Percentiles rank a stretch among this genome's conserved stretches.
Evolutionary conservation across 1,140 invertebrate species (phyloP).

Genomic region (Sycophila sp.): DNA sequence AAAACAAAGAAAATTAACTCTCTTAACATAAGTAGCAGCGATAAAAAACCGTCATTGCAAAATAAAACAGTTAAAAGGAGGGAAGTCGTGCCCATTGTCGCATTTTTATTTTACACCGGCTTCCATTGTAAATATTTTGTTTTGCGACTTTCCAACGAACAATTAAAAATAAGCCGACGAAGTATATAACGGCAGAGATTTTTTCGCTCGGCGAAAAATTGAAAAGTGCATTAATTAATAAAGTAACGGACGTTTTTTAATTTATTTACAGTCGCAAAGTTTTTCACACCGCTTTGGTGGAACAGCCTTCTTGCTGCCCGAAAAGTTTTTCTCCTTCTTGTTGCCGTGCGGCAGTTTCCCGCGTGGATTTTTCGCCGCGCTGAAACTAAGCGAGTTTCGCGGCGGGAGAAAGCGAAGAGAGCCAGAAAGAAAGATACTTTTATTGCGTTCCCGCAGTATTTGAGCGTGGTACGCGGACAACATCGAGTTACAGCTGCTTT

Average conservation of each 20-base stretch:
- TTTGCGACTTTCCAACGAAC: too few species aligned
- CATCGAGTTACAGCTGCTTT: constrained; percentile 8
- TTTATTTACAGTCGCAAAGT: too few species aligned
- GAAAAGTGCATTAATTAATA: too few species aligned
- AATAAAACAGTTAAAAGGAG: background rate
- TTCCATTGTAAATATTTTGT: too few species aligned
- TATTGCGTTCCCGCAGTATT: constrained; percentile 20
- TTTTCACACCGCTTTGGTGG: too few species aligned
- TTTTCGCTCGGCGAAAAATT: too few species aligned
- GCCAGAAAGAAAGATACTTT: constrained; percentile 20
- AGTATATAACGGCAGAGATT: too few species aligned
- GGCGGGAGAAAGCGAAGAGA: constrained; percentile 13
- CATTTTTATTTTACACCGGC: too few species aligned
- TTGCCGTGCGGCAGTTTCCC: background rate
- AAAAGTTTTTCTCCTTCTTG: constrained; percentile 3
- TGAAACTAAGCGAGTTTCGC: constrained; percentile 1
- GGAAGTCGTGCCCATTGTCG: background rate
- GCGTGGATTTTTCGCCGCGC: constrained; percentile 2
- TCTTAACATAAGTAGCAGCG: background rate
- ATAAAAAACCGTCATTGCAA: background rate
- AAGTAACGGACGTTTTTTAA: too few species aligned
- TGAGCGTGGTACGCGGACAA: constrained; percentile 19
- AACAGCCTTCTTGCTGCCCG: background rate
- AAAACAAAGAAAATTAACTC: constrained; percentile 5
- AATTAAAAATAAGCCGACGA: too few species aligned